phyloP scores from a whole-genome alignment of 2,797 vertebrate species.

The Acipenser transmontanus region DNA sequence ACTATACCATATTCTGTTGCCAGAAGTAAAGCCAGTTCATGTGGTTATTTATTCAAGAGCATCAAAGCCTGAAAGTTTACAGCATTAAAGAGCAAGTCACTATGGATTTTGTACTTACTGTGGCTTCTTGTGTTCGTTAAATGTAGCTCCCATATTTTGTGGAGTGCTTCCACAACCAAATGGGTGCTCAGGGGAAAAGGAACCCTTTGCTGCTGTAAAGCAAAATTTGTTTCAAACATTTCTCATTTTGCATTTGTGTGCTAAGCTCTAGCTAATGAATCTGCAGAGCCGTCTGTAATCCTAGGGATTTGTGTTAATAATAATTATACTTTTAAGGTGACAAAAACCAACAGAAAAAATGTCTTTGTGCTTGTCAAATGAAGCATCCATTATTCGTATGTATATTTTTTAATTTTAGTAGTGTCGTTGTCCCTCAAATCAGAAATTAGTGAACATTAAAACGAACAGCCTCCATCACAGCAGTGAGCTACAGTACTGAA shows the following conservation, averaged over 20 bases:
- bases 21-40: constrained; percentile 29
- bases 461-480: no score
- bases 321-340: no score
- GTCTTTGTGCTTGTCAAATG: no score
- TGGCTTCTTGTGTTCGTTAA: constrained; percentile 51
- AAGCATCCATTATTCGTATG: background rate
- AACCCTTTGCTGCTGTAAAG: background rate
- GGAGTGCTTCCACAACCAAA: constrained; percentile 22
- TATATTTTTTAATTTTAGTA: background rate
- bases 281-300: constrained; percentile 1
- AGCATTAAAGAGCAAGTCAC: constrained; percentile 48
- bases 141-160: constrained; percentile 35
- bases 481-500: no score
- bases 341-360: no score
- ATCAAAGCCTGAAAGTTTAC: constrained; percentile 56
- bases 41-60: constrained; percentile 42
- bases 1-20: no score
- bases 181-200: background rate
- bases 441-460: no score
- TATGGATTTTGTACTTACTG: constrained; percentile 50
- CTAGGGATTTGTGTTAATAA: background rate
- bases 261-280: background rate
- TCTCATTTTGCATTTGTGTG: background rate
- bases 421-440: no score
- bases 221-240: background rate